Evolutionary conservation across 2,113 vertebrate species (phyloP), one percentile per base, ranked within the genome.

Genomic region (Pseudorectes ferrugineus): DNA sequence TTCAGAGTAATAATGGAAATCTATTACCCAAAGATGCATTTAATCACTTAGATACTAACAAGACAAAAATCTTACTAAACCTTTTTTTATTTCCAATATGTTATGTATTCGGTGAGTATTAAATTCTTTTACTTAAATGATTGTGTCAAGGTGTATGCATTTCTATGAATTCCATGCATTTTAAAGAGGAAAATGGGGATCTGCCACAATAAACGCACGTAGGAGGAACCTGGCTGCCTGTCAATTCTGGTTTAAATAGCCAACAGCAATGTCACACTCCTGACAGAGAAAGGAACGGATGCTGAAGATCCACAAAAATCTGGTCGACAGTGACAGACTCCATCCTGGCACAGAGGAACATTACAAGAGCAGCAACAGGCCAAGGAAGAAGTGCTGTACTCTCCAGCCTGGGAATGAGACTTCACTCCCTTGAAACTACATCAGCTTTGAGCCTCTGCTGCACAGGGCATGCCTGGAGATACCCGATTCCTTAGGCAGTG

Each of bases 181-280:
- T 80, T 73, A 62, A 62, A 26, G n/a, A 63, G 46, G 71, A 40
- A 91, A 92, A 22, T 45, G 15, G 9, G 42, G 14, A 95, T 5
- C 46, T 61, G 12, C 38, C 31, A 28, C 35, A 54, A n/a, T 22
- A 83, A 65, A 66, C 0, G 0, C 11, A 9, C 0, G 3, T 16
- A 29, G 86, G 72, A 90, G 63, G 78, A 91, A n/a, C 13, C 17
- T 59, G 48, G 1, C 13, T 62, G 46, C 26, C 35, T 61, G 8
- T 43, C 14, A 58, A 2, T 49, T 21, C 18, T 17, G 33, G 12
- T 55, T 88, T 83, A 76, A 91, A 83, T 29, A 84, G 46, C 45
- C 57, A 48, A 29, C 21, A 74, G 22, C 40, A 84, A 13, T 40
- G 43, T 36, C 20, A 51, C 31, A 28, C 8, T 77, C 66, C 68